A percentile compares a stretch with the other conserved stretches of the same genome.
Conservation (phyloP, 1,140 invertebrate genomes). For the Telenomus remus region DNA sequence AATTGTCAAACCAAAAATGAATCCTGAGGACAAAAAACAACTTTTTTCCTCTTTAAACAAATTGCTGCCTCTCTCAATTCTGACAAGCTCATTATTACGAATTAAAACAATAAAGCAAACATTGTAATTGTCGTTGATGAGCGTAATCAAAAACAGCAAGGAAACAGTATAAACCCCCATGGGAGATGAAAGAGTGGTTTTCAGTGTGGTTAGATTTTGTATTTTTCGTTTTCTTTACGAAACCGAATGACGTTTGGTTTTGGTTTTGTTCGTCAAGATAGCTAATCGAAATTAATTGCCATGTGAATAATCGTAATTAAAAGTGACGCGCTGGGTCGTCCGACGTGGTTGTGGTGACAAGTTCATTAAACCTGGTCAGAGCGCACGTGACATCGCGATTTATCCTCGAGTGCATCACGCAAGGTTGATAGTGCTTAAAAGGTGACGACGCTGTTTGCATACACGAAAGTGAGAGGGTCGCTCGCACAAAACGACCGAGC, state of each 20-base stretch:
- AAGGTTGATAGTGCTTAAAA: constrained; percentile 57
- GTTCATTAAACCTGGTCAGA: constrained; percentile 45
- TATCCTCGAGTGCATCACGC: constrained; percentile 32
- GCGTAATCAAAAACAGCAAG: too few species aligned
- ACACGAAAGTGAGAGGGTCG: constrained; percentile 71
- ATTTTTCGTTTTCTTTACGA: too few species aligned
- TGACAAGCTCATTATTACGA: constrained; percentile 5
- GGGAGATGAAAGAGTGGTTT: too few species aligned
- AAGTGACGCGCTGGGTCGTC: constrained; percentile 9
- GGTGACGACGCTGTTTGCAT: constrained; percentile 62
- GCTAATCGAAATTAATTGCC: too few species aligned
- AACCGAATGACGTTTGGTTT: too few species aligned
- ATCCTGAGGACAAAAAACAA: too few species aligned
- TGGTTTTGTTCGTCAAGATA: too few species aligned
- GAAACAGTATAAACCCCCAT: too few species aligned
- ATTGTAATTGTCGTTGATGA: constrained; percentile 6
- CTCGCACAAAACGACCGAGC: constrained; percentile 58
- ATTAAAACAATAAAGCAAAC: constrained; percentile 5
- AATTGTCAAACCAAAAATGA: too few species aligned
- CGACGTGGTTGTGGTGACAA: constrained; percentile 4
- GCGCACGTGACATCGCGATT: constrained; percentile 43
- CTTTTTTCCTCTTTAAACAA: constrained; percentile 5
- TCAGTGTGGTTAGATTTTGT: too few species aligned
- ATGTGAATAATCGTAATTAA: constrained; percentile 20
- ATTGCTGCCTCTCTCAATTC: constrained; percentile 19